Evolutionary conservation across 2,888 invertebrate genomes (phyloP), one percentile per base, ranked within the genome.

Genomic region (Deilephila porcellus): DNA sequence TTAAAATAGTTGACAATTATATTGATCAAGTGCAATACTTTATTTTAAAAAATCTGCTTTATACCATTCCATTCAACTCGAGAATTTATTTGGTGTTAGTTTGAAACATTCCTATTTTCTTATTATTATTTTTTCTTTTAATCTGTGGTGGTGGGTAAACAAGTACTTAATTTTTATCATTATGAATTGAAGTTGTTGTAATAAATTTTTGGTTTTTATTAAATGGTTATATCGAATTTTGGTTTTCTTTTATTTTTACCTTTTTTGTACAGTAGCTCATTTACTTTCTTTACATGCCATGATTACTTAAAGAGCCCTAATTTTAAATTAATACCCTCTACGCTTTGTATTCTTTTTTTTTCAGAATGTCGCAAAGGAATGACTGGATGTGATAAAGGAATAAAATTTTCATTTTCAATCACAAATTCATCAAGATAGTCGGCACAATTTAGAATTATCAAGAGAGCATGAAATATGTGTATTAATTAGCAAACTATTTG

Each of bases 131-230:
- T 71, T 63, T 63, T 73, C 63, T 72, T 60, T 76, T 71, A 17
- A 32, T 34, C 78, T 83, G 75, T 81, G 92, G 93, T 93, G 92
- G 85, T 80, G 92, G 93, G 90, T 87, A 86, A 84, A 79, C 76
- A 82, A 83, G 86, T 90, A 90, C 88, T 90, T 90, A 90, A 86
- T 85, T 88, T 86, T 83, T 83, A 84, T 85, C 83, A 84, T 80
- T 84, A 83, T 82, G 80, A 85, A 85, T 84, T 85, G 83, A 89
- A 81, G 81, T 90, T 88, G 86, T 90, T 89, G 84, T 87, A 84
- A 84, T 87, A 25, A 52, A 11, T 82, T 89, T 91, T 92, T 90
- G 87, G 86, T 91, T 93, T 90, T 91, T 88, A 93, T 91, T 93
- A 94, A 93, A 93, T 83, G 90, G 91, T 93, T 93, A 87, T 86